Evolutionary conservation across 1,140 invertebrate species (phyloP), one percentile per base, ranked within the genome.

Genomic region (Drosophila kepulauana): DNA sequence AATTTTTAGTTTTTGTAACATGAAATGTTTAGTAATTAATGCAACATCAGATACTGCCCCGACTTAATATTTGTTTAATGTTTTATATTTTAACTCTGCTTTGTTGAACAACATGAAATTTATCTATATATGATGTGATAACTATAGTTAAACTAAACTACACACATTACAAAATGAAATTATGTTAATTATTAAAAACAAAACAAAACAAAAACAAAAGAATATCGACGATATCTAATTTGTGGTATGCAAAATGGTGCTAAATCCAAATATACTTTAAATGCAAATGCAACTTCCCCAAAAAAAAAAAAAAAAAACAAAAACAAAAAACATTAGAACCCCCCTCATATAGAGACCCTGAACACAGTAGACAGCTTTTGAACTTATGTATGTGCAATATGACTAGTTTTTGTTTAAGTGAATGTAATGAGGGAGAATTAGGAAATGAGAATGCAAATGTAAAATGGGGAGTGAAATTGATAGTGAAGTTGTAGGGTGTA

Each of bases 351-450:
- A 66, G 33, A 57, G 41, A 16, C 58, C 58, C 28, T 43, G 43
- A 35, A 52, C 0, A 25, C 33, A 59, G 54, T 13, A 75, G 63
- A 74, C 56, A 78, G 75, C 63, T 74, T 77, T 78, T 70, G 69
- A 82, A 77, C 75, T 70, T 75, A 75, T 74, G 94, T 74, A 74
- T 75, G 94, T 94, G 94, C 94, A 94, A 94, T 94, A 94, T 94
- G 93, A 94, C 94, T 94, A 94, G 94, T 94, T 94, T 94, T 94
- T 94, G 94, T 93, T 93, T 94, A 75, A 59, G 73, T 41, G 66
- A 62, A 49, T 10, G 57, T 10, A 3, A 10, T 10, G 35, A 38
- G 16, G 20, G 46, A 8, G 46, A 48, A 20, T 20, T 10, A 48
- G 25, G n/a, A 45, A 48, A 38, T 38, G 30, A 33, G 5, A 49